phyloP scores from a whole-genome alignment of 2,113 vertebrate species.

The Puntigrus tetrazona region DNA sequence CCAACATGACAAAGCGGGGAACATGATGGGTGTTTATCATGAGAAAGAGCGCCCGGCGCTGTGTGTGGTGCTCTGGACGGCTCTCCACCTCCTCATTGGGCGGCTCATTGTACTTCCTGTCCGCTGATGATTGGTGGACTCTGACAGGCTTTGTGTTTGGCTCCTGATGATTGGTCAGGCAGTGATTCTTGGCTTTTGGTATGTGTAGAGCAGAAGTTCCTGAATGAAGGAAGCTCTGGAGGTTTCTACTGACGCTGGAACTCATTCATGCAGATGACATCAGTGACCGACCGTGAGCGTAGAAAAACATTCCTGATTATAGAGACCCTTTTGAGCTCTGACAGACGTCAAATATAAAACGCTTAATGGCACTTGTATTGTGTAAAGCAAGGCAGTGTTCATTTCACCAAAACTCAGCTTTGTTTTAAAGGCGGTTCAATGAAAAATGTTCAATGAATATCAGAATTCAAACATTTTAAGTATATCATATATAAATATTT shows the following conservation, averaged over 20 bases:
- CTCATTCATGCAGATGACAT: not conserved
- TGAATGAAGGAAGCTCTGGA: constrained; percentile 7
- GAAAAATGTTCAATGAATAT: no score
- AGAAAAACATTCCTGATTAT: constrained; percentile 4
- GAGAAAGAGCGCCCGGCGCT: constrained; percentile 69
- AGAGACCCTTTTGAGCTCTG: not conserved
- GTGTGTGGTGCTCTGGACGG: constrained; percentile 59
- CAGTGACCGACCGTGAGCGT: not conserved
- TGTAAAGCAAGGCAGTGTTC: not conserved
- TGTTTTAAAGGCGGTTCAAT: no score
- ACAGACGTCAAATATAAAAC: not conserved
- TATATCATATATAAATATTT: no score
- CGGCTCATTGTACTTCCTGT: constrained; percentile 34
- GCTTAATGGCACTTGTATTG: not conserved
- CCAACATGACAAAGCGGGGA: constrained; percentile 68
- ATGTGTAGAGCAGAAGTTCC: not conserved
- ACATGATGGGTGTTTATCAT: constrained; percentile 71
- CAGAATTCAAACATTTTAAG: no score
- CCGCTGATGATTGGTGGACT: constrained; percentile 60
- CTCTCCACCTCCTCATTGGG: constrained; percentile 50
- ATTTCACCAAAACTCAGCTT: not conserved
- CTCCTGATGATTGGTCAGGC: constrained; percentile 55
- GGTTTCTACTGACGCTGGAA: not conserved
- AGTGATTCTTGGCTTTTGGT: constrained; percentile 23
- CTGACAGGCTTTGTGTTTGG: constrained; percentile 68